Evolutionary conservation across 2,797 vertebrate species (phyloP), one percentile per base, ranked within the genome.

Genomic region (Myotis myotis): DNA sequence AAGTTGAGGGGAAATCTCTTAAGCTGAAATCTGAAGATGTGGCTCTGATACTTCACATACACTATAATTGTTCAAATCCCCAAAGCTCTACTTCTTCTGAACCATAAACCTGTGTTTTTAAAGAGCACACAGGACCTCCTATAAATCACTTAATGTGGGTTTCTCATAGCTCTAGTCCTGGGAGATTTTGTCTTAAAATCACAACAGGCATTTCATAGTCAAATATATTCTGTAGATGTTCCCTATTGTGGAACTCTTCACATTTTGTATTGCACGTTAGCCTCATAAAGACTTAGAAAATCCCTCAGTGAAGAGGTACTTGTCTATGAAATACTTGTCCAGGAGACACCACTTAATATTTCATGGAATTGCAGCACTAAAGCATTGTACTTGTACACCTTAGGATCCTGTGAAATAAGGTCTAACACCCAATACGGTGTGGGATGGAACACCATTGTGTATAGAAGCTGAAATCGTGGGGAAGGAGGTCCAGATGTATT

Each of bases 401-500:
- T 30, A 20, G 12, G 33, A 15, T 62, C 15, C 17, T 51, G 38
- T 22, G 25, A 49, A 75, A 53, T 64, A 62, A 68, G 47, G 8
- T 83, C 19, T 66, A 51, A 70, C 30, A 76, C 8, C 16, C 55
- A 22, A 23, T 28, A 33, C n/a, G 12, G 10, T 0, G 8, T 30
- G 55, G 3, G 4, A 25, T 30, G 8, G 1, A 70, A 38, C 2
- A 1, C 3, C 13, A 2, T 60, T 1, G 0, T 3, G 30, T 1
- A 6, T 22, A 64, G 68, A 64, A 89, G 16, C 13, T 19, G 17
- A 44, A 60, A 25, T 70, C 6, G 13, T 23, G 8, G 4, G 41
- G 16, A 25, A 70, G 55, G 25, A 28, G 38, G 8, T 55, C 38
- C 0, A 0, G 16, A 4, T 2, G 5, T 38, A 9, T 57, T 70